phyloP scores from a whole-genome alignment of 2,797 vertebrate species.

The Falco columbarius region DNA sequence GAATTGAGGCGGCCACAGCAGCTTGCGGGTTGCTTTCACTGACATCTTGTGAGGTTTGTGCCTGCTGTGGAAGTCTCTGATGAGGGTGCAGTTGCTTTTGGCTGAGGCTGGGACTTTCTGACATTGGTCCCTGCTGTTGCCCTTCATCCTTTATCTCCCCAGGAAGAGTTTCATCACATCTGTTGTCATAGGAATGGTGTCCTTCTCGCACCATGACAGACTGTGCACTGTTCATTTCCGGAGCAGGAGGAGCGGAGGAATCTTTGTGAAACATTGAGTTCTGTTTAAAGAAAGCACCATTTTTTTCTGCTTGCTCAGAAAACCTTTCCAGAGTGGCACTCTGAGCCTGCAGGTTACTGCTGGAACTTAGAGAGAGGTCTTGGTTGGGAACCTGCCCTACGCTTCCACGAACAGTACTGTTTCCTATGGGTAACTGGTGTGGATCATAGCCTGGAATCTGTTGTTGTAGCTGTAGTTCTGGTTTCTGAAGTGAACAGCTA shows the following conservation, averaged over 20 bases:
- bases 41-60: slow-evolving; percentile 67
- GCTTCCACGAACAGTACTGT: slow-evolving; percentile 72
- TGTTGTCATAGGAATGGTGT: slow-evolving; percentile 68
- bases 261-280: slow-evolving; percentile 81
- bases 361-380: slow-evolving; percentile 77
- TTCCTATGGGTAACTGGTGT: slow-evolving; percentile 62
- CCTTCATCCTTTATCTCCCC: slow-evolving; percentile 70
- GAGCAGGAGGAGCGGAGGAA: slow-evolving; percentile 74
- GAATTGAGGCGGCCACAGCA: background rate
- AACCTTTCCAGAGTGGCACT: slow-evolving; percentile 75
- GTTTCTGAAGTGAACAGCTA: slow-evolving; percentile 82
- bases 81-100: slow-evolving; percentile 56
- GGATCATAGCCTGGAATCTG: slow-evolving; percentile 70
- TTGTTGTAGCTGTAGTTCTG: slow-evolving; percentile 75
- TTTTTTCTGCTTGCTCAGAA: slow-evolving; percentile 76
- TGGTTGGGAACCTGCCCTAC: slow-evolving; percentile 73
- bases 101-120: slow-evolving; percentile 50
- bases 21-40: slow-evolving; percentile 53
- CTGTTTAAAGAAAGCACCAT: slow-evolving; percentile 81
- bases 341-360: slow-evolving; percentile 78
- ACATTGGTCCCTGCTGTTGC: slow-evolving; percentile 56
- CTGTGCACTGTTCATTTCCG: slow-evolving; percentile 71
- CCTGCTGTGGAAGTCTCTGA: slow-evolving; percentile 77
- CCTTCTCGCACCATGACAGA: slow-evolving; percentile 64
- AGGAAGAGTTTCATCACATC: slow-evolving; percentile 67